A percentile compares a stretch with the other conserved stretches of the same genome.
These are phyloP conservation scores for Myopa tessellatipennis DNA, from an alignment of 2,888 invertebrate genomes.

Conservation along the genomic window DNA sequence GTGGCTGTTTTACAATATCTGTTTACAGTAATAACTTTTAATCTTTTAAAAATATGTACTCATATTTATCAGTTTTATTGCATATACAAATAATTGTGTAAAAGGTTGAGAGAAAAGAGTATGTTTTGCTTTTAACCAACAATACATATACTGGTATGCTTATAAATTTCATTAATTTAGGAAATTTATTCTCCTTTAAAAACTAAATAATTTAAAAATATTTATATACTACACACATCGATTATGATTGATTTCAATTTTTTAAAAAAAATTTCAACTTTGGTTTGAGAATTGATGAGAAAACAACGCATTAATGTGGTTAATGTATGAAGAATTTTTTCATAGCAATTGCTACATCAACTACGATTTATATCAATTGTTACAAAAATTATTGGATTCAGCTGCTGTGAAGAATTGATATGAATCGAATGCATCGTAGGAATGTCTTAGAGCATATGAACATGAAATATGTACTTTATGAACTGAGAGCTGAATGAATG, in stretches of 20 bases:
- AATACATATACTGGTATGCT: neutral
- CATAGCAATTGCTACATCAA: neutral
- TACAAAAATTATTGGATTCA: neutral
- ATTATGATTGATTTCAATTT: neutral
- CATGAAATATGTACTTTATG: neutral
- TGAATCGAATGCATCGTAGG: neutral
- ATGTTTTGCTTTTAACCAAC: neutral
- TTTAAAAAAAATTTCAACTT: conserved; percentile 24
- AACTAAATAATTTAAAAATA: conserved; percentile 21
- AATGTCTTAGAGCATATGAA: neutral
- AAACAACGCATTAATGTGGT: neutral
- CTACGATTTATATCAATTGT: neutral
- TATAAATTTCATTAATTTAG: conserved; percentile 20
- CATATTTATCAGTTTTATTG: no score
- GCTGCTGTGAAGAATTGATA: neutral
- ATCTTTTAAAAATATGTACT: no score
- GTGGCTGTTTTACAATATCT: no score
- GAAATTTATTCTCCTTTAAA: neutral
- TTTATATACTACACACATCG: conserved; percentile 10
- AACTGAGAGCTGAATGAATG: neutral
- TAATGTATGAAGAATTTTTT: neutral
- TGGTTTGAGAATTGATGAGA: conserved; percentile 32
- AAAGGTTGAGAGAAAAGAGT: no score
- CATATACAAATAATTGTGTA: no score
- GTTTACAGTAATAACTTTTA: no score